phyloP scores from a whole-genome alignment of 2,113 vertebrate species.

The Crotalus helleri region DNA sequence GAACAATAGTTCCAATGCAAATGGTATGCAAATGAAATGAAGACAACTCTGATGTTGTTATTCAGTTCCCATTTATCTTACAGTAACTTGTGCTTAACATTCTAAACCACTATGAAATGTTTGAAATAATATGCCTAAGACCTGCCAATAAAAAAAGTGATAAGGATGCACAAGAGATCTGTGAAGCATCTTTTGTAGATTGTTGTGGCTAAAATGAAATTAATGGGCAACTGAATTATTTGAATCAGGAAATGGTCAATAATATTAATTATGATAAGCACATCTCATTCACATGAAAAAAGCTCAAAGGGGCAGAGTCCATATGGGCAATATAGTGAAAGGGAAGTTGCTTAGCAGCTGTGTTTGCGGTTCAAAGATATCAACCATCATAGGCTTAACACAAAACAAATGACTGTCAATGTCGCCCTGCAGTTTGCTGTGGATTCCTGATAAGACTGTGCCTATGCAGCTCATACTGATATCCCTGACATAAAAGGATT shows the following conservation, averaged over 20 bases:
- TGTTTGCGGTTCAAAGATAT: conserved; percentile 5
- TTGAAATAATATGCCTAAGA: background rate
- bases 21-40: background rate
- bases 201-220: background rate
- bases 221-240: conserved; percentile 7
- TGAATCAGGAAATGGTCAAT: conserved; percentile 21
- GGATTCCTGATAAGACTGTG: background rate
- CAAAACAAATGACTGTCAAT: background rate
- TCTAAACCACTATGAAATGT: background rate
- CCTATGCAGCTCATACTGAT: background rate
- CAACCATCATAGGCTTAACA: background rate
- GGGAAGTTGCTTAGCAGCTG: background rate
- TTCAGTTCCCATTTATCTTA: background rate
- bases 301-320: conserved; percentile 10
- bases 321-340: background rate
- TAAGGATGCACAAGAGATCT: background rate
- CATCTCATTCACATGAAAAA: conserved; percentile 4
- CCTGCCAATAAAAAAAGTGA: background rate
- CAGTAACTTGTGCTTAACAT: background rate
- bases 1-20: background rate
- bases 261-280: conserved; percentile 1
- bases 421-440: background rate
- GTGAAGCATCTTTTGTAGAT: conserved; percentile 4
- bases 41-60: background rate
- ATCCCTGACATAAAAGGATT: background rate